Base-by-base conservation (phyloP, 1,140 invertebrate genomes). In the Cotesia chilonis region DNA sequence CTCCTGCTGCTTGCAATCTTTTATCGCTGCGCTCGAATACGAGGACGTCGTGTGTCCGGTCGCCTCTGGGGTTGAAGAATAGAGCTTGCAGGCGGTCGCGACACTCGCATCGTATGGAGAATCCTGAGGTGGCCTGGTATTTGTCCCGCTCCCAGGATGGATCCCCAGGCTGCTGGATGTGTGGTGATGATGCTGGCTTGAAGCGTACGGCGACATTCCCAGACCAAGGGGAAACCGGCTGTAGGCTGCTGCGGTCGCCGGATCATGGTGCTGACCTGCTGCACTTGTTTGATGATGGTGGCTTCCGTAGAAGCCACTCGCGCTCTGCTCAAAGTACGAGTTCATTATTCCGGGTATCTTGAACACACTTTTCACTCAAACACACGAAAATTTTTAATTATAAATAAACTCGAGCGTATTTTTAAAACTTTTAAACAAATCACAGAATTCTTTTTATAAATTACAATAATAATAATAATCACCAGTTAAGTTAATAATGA, bases 261-360 rank as follows among this genome's bases (percentile, higher is more conserved):
- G 89, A 85, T 92, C 88, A 71, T 91, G 89, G 75, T 91, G 90
- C 79, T 94, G 92, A 75, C 91, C 91, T 6, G 91, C 90, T 52
- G 91, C 91, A 14, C 91, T 89, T 74, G 91, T 89, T 81, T 93
- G 92, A 82, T 94, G 93, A 78, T 94, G 93, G 86, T 95, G 95
- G 78, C 93, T 91, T 72, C 94, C 94, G 88, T 96, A 96, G 89
- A 96, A 96, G 85, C 95, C 94, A 86, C 85, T 82, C 61, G 84
- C 79, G 77, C 93, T 92, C 89, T 96, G 95, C 88, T 96, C 95
- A 86, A 96, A 97, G 87, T 96, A 97, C 82, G 95, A 96, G 92
- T 96, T 96, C 95, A 96, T 97, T 88, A 82, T 82, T 71, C 82
- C 81, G 78, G 78, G 75, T 84, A 86, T 83, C 65, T 83, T 83